Evolutionary conservation across 2,888 invertebrate genomes (phyloP).

Genomic region (Adineta ricciae): DNA sequence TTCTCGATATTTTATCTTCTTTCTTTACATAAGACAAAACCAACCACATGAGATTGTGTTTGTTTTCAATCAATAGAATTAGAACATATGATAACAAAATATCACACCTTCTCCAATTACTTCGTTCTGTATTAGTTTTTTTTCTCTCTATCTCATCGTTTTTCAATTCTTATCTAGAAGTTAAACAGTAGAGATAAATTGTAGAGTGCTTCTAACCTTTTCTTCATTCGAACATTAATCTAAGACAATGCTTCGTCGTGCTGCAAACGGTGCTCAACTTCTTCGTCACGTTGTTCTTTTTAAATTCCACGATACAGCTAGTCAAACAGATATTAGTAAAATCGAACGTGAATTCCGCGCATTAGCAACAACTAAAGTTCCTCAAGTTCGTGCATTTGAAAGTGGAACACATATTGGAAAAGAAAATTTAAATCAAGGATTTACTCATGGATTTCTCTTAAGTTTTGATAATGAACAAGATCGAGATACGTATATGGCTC

Average conservation of each 20-base stretch:
- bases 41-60: too few species aligned
- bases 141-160: background rate
- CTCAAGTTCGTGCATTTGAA: background rate
- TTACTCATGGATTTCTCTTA: background rate
- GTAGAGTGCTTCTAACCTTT: background rate
- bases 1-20: too few species aligned
- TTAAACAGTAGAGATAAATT: background rate
- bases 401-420: background rate
- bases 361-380: background rate
- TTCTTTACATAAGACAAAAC: too few species aligned
- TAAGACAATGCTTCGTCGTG: background rate
- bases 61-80: too few species aligned
- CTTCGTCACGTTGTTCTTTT: background rate
- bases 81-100: background rate
- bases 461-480: background rate
- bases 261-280: background rate
- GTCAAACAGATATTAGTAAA: background rate
- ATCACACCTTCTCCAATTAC: background rate
- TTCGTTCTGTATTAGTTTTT: background rate
- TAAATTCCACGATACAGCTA: background rate
- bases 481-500: background rate
- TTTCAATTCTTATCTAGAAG: background rate
- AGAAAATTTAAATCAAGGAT: constrained; percentile 18
- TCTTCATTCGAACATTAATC: background rate
- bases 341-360: background rate